A percentile compares a stretch with the other conserved stretches of the same genome.
Conservation (phyloP, 2,888 invertebrate genomes). For the Yponomeuta evonymella region DNA sequence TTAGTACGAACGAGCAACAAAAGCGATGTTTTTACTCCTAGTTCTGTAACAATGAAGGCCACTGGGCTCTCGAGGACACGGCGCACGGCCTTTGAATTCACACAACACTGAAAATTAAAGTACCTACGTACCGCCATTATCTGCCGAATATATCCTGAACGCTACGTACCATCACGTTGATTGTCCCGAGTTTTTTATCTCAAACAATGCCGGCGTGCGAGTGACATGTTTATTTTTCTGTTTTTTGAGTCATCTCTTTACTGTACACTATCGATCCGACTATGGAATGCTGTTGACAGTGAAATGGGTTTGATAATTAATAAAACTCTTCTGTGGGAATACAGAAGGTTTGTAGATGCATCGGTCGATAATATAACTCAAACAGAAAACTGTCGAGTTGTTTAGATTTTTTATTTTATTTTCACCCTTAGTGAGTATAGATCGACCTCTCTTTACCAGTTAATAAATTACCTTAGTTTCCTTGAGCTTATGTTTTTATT, state of each 20-base stretch:
- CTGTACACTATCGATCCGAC: conserved; percentile 57
- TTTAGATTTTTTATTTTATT: background rate
- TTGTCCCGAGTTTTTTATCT: conserved; percentile 53
- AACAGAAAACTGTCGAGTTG: background rate
- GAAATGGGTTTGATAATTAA: conserved; percentile 73
- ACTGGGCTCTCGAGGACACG: conserved; percentile 50
- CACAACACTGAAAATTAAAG: conserved; percentile 73
- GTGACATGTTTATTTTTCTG: conserved; percentile 35
- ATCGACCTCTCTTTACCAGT: no score
- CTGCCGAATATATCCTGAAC: conserved; percentile 31
- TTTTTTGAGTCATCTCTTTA: conserved; percentile 35
- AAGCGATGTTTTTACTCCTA: conserved; percentile 49
- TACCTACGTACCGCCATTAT: conserved; percentile 50
- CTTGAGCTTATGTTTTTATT: no score
- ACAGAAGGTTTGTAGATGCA: conserved; percentile 7
- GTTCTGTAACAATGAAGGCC: conserved; percentile 50
- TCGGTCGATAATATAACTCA: conserved; percentile 4
- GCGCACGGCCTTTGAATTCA: conserved; percentile 65
- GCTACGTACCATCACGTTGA: conserved; percentile 26
- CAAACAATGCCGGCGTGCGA: conserved; percentile 46
- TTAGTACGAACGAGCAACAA: conserved; percentile 47
- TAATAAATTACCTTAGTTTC: no score
- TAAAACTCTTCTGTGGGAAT: conserved; percentile 53
- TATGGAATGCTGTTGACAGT: conserved; percentile 67
- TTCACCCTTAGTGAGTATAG: no score